Base-by-base conservation (phyloP, 2,797 vertebrate species). In the Ataeniobius toweri region DNA sequence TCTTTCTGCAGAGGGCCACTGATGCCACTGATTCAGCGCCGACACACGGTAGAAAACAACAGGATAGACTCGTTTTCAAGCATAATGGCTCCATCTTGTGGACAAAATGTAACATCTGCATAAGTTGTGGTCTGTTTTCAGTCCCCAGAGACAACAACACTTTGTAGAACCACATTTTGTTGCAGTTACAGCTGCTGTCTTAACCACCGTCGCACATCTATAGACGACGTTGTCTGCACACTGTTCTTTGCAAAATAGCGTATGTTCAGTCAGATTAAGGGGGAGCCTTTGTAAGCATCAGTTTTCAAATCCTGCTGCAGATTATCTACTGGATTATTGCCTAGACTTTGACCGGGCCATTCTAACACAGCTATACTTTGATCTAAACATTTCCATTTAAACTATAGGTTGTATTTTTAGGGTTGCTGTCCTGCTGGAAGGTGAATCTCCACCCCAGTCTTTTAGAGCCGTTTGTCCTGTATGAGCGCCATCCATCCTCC, bases 21-120 rank as follows among this genome's bases (percentile, higher is more conserved):
- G 84, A 74, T 56, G 74, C 63, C 71, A 74, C 77, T 46, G 51
- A 55, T 24, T 31, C 31, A 6, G 8, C 0, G 68, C 69, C 78
- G 68, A 41, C 10, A 39, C 55, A 1, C 51, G 3, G 72, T 1
- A 8, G 2, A 65, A 44, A 48, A 14, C 18, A 16, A 41, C 18
- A 9, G 3, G 22, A 24, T 41, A 6, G 2, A 31, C 2, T 72
- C 68, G 24, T 77, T 80, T 2, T 22, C 1, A 74, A 81, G 75
- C 44, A 7, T 88, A 59, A 75, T 74, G 82, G 82, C 86, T 85
- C 88, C 92, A 88, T 74, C 92, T 91, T 8, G 73, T 85, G 91
- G 89, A 75, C 31, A 26, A 8, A 20, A 50, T 18, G 6, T 9
- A 36, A 9, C 6, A 36, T 9, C 61, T 36, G 14, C 61, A 36